Percentiles rank a stretch among this genome's conserved stretches.
phyloP scores from a whole-genome alignment of 2,797 vertebrate species.

The Pseudochromis fuscus region DNA sequence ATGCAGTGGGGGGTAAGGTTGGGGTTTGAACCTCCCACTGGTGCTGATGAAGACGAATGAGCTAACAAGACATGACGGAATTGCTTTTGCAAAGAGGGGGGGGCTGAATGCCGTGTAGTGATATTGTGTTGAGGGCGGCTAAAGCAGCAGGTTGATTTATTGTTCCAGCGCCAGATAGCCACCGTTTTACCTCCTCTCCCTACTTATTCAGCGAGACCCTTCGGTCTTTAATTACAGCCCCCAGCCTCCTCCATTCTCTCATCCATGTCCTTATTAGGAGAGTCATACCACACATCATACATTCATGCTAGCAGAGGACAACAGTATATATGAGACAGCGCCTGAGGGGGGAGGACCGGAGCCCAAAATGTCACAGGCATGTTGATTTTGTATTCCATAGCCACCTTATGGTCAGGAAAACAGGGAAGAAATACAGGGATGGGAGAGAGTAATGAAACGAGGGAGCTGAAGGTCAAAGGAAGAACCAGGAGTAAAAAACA shows the following conservation, averaged over 20 bases:
- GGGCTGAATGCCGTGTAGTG: conserved; percentile 63
- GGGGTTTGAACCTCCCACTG: conserved; percentile 74
- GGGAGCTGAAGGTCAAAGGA: conserved; percentile 71
- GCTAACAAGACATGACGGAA: conserved; percentile 85
- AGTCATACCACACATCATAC: conserved; percentile 65
- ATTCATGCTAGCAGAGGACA: conserved; percentile 55
- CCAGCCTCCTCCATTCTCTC: conserved; percentile 64
- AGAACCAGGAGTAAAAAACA: conserved; percentile 29
- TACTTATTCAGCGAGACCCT: conserved; percentile 72
- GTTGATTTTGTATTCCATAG: conserved; percentile 75
- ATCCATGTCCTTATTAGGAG: conserved; percentile 73
- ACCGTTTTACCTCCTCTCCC: conserved; percentile 63
- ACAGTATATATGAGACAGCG: conserved; percentile 44
- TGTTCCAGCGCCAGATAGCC: conserved; percentile 70
- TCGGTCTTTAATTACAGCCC: conserved; percentile 80
- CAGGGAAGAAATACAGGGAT: conserved; percentile 41
- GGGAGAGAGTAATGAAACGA: conserved; percentile 58
- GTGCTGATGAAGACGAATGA: conserved; percentile 85
- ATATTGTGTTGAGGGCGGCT: conserved; percentile 70
- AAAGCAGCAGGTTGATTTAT: conserved; percentile 82
- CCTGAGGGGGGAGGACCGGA: not conserved
- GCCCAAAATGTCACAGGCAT: conserved; percentile 71
- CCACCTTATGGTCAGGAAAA: conserved; percentile 51
- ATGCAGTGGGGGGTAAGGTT: conserved; percentile 41
- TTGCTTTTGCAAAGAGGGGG: conserved; percentile 77